Conservation (phyloP, 2,797 vertebrate genomes). For the Sandelia bainsii region DNA sequence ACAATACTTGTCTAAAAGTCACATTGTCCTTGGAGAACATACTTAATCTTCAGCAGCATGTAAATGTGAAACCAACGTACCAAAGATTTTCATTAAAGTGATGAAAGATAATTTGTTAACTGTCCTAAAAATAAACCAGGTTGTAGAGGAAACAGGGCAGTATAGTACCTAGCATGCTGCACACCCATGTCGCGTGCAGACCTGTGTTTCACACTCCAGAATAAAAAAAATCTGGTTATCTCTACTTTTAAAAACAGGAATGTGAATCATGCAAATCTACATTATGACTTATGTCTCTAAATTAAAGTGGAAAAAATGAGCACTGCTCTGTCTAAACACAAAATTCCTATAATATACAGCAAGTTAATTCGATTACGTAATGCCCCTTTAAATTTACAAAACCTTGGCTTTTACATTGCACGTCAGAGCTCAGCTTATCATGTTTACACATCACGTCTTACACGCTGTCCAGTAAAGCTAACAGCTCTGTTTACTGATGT, state of each 20-base stretch:
- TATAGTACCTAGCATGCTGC: slow-evolving; percentile 29
- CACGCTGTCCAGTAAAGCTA: neutral
- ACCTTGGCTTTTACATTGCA: slow-evolving; percentile 5
- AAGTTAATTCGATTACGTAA: slow-evolving; percentile 1
- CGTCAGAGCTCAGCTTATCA: slow-evolving; percentile 9
- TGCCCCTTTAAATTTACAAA: slow-evolving; percentile 38
- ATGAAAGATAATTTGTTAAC: slow-evolving; percentile 1
- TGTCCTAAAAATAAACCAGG: slow-evolving; percentile 6
- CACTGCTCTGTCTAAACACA: slow-evolving; percentile 15
- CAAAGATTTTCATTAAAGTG: neutral
- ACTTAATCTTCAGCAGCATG: slow-evolving; percentile 25
- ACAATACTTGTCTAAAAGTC: slow-evolving; percentile 23
- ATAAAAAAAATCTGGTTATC: too few relatives aligned
- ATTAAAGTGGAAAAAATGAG: neutral
- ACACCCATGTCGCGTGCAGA: neutral
- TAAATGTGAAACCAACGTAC: slow-evolving; percentile 11
- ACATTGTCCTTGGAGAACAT: neutral
- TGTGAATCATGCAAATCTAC: slow-evolving; percentile 21
- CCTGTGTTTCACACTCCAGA: slow-evolving; percentile 2
- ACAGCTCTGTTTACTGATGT: neutral
- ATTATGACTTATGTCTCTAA: slow-evolving; percentile 3
- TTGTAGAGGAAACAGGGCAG: slow-evolving; percentile 1
- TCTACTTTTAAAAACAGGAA: neutral
- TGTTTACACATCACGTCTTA: neutral
- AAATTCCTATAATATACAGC: slow-evolving; percentile 1